A percentile compares a stretch with the other conserved stretches of the same genome.
Conservation (phyloP, 2,113 vertebrate species). For the Microcebus ravelobensis region DNA sequence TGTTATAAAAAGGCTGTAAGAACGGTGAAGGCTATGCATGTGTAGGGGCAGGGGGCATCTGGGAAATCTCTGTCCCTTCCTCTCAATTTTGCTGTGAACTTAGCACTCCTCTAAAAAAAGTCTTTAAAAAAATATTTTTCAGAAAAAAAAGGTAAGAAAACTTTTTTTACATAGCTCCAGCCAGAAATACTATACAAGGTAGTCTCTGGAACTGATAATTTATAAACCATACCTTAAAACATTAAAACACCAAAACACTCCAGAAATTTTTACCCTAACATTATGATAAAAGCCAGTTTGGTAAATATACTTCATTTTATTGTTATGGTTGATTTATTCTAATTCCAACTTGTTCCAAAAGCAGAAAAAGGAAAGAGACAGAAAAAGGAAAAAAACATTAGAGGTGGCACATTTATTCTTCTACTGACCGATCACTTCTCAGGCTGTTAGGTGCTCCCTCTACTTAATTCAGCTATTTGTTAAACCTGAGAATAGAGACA, state of each 20-base stretch:
- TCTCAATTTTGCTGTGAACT: background rate
- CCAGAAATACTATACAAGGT: background rate
- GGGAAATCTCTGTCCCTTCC: background rate
- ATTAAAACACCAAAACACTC: background rate
- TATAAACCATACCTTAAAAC: background rate
- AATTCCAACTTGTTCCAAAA: slow-evolving; percentile 8
- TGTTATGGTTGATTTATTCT: background rate
- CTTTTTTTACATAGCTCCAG: background rate
- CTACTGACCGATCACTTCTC: background rate
- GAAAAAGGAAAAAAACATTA: background rate
- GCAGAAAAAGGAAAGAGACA: background rate
- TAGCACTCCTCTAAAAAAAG: background rate
- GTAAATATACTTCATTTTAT: background rate
- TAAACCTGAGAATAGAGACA: slow-evolving; percentile 9
- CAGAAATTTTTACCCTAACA: background rate
- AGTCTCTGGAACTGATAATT: slow-evolving; percentile 38
- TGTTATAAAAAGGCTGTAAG: background rate
- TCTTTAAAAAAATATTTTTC: background rate
- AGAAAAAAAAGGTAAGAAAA: background rate
- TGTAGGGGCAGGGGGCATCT: rapidly evolving
- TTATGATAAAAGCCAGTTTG: slow-evolving; percentile 13
- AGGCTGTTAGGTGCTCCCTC: background rate
- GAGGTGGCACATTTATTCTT: background rate
- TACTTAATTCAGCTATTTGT: background rate
- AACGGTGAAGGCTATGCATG: background rate